Evolutionary conservation across 2,113 vertebrate genomes (phyloP).

Genomic region (Falco punctatus): DNA sequence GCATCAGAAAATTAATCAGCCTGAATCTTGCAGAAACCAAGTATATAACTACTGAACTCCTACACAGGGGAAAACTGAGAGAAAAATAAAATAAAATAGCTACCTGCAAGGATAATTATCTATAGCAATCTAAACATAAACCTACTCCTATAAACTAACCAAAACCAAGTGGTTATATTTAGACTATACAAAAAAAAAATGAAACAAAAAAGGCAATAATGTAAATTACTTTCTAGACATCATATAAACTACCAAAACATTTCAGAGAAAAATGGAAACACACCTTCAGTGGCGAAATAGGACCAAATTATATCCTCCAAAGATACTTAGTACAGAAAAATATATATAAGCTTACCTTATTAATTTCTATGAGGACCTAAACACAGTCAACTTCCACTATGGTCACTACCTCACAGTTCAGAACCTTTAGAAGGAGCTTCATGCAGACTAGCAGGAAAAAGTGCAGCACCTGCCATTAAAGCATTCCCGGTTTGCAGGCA

Average conservation of each 20-base stretch:
- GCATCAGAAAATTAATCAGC: slow-evolving; percentile 64
- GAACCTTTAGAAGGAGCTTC: background rate
- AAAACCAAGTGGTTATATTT: background rate
- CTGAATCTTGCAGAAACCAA: slow-evolving; percentile 62
- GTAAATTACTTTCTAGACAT: background rate
- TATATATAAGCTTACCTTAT: background rate
- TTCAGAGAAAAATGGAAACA: background rate
- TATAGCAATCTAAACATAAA: slow-evolving; percentile 26
- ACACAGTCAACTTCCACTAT: background rate
- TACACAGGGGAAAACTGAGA: slow-evolving; percentile 43
- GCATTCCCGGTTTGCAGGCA: accelerated
- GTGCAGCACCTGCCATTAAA: background rate
- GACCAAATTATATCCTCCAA: background rate
- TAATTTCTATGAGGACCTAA: background rate
- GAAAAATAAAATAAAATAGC: slow-evolving; percentile 63
- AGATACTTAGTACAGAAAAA: background rate
- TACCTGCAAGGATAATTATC: slow-evolving; percentile 44
- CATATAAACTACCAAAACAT: background rate
- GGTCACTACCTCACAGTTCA: background rate
- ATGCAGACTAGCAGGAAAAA: background rate
- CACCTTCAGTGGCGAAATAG: background rate
- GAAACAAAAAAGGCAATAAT: background rate
- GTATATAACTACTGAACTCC: slow-evolving; percentile 67
- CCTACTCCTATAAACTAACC: background rate
- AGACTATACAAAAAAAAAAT: background rate